These are phyloP conservation scores for Agrilus mali DNA, from an alignment of 2,888 invertebrate species.

Conservation along the genomic window DNA sequence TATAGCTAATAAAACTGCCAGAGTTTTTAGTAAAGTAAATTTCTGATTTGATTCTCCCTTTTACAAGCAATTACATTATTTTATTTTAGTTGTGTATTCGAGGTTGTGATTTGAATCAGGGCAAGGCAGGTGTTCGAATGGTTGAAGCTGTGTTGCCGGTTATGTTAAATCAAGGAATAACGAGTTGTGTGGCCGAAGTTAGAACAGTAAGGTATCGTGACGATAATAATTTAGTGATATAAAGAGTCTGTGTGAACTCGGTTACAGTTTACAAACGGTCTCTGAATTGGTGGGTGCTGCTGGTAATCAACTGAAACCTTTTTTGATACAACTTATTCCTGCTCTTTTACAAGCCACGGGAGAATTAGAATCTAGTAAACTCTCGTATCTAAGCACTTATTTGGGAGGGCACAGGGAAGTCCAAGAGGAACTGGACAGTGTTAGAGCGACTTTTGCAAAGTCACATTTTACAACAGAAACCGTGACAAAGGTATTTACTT, in stretches of 20 bases:
- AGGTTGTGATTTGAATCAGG: slow-evolving; percentile 54
- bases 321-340: slow-evolving; percentile 67
- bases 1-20: slow-evolving; percentile 60
- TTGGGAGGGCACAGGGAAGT: slow-evolving; percentile 53
- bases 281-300: slow-evolving; percentile 76
- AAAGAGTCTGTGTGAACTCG: neutral
- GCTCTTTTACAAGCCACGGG: slow-evolving; percentile 77
- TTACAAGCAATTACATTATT: slow-evolving; percentile 9
- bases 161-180: slow-evolving; percentile 67
- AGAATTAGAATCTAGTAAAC: slow-evolving; percentile 67
- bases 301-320: slow-evolving; percentile 65
- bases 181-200: slow-evolving; percentile 65
- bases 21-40: slow-evolving; percentile 58
- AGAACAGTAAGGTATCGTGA: slow-evolving; percentile 52
- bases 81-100: slow-evolving; percentile 52
- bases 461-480: slow-evolving; percentile 83
- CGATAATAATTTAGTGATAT: neutral
- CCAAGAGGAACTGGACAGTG: slow-evolving; percentile 65
- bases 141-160: slow-evolving; percentile 67
- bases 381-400: slow-evolving; percentile 68
- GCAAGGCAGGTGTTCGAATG: slow-evolving; percentile 60
- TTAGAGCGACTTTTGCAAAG: slow-evolving; percentile 68
- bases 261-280: slow-evolving; percentile 63
- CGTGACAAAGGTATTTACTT: slow-evolving; percentile 52
- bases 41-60: neutral